A percentile compares a stretch with the other conserved stretches of the same genome.
Conservation (phyloP, 2,113 vertebrate species). For the Vanacampus margaritifer region DNA sequence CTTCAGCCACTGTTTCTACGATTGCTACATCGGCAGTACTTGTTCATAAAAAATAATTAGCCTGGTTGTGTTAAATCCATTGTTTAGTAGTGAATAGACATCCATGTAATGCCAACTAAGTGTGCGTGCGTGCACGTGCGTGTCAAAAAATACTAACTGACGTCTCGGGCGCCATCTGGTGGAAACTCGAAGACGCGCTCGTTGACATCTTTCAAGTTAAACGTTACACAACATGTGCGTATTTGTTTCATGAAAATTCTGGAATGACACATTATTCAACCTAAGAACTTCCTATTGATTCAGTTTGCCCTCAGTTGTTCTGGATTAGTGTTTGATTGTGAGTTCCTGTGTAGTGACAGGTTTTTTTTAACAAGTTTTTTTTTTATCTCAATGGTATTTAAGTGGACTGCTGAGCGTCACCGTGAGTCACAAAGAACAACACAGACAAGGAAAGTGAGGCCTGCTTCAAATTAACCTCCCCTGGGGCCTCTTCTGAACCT, state of each 20-base stretch:
- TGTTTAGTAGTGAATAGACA: background rate
- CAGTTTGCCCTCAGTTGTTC: background rate
- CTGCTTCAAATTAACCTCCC: conserved; percentile 61
- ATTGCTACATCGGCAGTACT: background rate
- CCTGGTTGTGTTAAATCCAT: background rate
- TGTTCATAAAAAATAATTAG: background rate
- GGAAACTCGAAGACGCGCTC: background rate
- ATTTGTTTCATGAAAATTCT: background rate
- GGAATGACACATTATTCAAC: background rate
- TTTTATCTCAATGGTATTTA: background rate
- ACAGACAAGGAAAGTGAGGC: conserved; percentile 38
- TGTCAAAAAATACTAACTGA: background rate
- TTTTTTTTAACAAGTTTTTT: background rate
- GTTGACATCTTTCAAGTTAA: background rate
- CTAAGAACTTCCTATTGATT: background rate
- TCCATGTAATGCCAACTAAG: background rate
- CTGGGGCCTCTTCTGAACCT: conserved; percentile 9
- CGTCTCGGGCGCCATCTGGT: background rate
- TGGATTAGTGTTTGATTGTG: background rate
- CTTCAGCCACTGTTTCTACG: no score
- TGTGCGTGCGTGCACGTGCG: background rate
- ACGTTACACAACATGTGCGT: no score
- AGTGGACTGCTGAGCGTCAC: background rate
- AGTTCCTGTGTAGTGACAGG: background rate
- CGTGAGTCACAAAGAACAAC: conserved; percentile 9